Evolutionary conservation across 2,113 vertebrate species (phyloP).

Genomic region (Dolichallabes microphthalmus): DNA sequence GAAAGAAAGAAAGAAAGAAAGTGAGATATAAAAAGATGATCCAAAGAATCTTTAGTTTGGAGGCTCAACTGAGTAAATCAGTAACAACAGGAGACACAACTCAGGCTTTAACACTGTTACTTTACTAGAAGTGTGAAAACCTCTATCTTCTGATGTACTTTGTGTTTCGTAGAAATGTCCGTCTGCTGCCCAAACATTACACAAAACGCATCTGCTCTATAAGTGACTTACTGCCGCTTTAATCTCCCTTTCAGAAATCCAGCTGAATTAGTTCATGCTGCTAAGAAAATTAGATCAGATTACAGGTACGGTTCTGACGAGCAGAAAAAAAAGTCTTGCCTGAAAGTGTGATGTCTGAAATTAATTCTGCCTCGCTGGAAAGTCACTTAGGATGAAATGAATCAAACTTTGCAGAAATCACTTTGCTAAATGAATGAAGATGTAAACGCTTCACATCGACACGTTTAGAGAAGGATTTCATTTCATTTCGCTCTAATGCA

Average conservation of each 20-base stretch:
- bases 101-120: neutral
- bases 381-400: neutral
- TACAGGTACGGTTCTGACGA: neutral
- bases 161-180: neutral
- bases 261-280: neutral
- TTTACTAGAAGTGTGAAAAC: neutral
- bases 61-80: no score
- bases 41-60: no score
- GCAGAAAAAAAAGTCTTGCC: neutral
- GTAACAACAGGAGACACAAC: neutral
- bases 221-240: neutral
- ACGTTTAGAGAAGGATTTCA: neutral
- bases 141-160: neutral
- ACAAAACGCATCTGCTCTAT: neutral
- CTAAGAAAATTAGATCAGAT: neutral
- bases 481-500: constrained; percentile 23
- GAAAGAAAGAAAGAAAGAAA: no score
- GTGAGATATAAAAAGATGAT: no score
- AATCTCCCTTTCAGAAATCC: neutral
- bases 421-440: neutral
- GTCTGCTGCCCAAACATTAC: neutral
- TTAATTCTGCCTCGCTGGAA: neutral
- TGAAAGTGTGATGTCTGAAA: neutral
- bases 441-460: neutral
- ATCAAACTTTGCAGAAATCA: neutral